A percentile compares a stretch with the other conserved stretches of the same genome.
phyloP scores from a whole-genome alignment of 2,888 invertebrate species.

The Sarcophaga subvicina region DNA sequence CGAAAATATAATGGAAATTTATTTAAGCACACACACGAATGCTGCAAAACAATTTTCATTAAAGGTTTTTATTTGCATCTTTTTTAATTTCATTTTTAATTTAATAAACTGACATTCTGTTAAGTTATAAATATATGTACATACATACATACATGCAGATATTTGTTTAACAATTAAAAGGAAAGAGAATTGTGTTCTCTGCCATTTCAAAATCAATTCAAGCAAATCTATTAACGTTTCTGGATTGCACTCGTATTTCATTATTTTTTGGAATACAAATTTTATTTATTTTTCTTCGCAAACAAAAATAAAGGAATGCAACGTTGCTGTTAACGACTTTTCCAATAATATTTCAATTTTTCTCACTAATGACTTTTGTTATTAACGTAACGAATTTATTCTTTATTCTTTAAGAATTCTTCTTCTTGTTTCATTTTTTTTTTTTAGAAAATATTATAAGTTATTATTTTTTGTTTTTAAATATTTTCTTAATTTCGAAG shows the following conservation, averaged over 20 bases:
- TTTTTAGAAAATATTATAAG: no score
- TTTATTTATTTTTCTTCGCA: conserved; percentile 46
- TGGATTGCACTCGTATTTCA: conserved; percentile 10
- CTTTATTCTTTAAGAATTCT: background rate
- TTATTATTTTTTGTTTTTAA: no score
- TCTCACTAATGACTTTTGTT: conserved; percentile 40
- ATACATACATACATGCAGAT: background rate
- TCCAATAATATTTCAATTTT: conserved; percentile 47
- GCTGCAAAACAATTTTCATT: conserved; percentile 29
- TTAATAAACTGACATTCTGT: conserved; percentile 54
- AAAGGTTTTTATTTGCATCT: background rate
- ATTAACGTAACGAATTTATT: background rate
- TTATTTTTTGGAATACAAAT: conserved; percentile 39
- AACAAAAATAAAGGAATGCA: conserved; percentile 43
- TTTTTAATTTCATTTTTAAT: conserved; percentile 42
- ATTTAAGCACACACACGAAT: conserved; percentile 69
- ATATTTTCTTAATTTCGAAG: no score
- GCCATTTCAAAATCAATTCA: conserved; percentile 48
- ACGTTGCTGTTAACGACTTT: conserved; percentile 52
- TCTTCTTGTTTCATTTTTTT: no score
- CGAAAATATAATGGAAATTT: no score
- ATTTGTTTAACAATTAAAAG: conserved; percentile 44
- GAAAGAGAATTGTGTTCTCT: background rate
- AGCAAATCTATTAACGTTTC: conserved; percentile 39
- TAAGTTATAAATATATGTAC: background rate